Evolutionary conservation across 2,113 vertebrate species (phyloP), one percentile per base, ranked within the genome.

Genomic region (Colossoma macropomum): DNA sequence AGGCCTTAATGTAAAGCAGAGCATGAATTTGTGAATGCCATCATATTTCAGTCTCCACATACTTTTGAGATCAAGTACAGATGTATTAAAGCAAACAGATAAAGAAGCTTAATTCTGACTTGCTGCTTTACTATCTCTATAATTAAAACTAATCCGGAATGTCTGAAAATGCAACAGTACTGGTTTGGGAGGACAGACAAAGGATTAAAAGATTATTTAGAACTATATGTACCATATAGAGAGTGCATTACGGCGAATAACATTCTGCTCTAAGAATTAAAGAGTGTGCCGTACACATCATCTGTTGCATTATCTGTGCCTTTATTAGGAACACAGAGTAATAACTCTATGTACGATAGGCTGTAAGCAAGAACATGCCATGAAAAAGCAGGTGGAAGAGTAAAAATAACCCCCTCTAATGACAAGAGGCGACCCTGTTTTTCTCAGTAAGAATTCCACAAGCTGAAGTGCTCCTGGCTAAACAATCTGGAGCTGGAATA

Each of bases 1-100:
- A 66, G 98, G 98, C 88, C 98, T 99, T 84, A 78, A 7, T 32
- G 16, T 80, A 70, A 41, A 23, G 21, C 10, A 32, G 6, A 45
- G 17, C 2, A 65, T 15, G n/a, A 25, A 60, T 3, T 10, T n/a
- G 23, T 21, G 32, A 38, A 7, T 27, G 23, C 41, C 63, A 41
- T 13, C 21, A 74, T 50, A 52, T 17, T 0, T 62, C 65, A 77
- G 74, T 10, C 41, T 41, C 41, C 25, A 45, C 32, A n/a, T 69
- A n/a, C 12, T 19, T 21, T 69, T 38, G 16, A 10, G 30, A 30
- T 12, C 4, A n/a, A 2, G 23, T 21, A 6, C n/a, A 38, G 19
- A n/a, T 23, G 32, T 41, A 70, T n/a, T 41, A 70, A 70, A 70
- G 28, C 32, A 38, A 70, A 70, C 1, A 45, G 1, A 41, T 41